Percentiles rank a stretch among this genome's conserved stretches.
These are phyloP conservation scores for Halictus ligatus DNA, from an alignment of 2,888 invertebrate genomes.

Conservation along the genomic window DNA sequence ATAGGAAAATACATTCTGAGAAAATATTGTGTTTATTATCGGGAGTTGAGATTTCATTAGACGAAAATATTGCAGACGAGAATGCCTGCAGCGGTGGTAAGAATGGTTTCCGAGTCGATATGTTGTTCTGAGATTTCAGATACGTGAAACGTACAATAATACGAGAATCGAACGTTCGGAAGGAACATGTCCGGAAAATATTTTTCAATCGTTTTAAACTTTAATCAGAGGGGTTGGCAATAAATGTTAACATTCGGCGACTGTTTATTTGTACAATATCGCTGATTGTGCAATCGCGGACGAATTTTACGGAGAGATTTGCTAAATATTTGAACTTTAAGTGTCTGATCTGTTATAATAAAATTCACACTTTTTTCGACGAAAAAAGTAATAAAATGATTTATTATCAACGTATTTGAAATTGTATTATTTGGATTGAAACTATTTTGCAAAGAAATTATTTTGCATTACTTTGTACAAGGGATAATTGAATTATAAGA, in stretches of 20 bases:
- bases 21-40: constrained; percentile 22
- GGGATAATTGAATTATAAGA: no score
- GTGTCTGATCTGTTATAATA: background rate
- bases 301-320: background rate
- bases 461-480: background rate
- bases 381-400: background rate
- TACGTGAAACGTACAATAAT: constrained; percentile 13
- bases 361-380: background rate
- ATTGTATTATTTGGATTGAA: background rate
- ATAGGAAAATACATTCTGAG: constrained; percentile 2
- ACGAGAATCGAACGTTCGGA: background rate
- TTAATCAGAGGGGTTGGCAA: background rate
- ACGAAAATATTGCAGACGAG: constrained; percentile 8
- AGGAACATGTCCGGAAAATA: constrained; percentile 6
- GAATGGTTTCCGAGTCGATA: constrained; percentile 4
- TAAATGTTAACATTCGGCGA: background rate
- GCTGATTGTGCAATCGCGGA: background rate
- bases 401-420: background rate
- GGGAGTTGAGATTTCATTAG: constrained; percentile 11
- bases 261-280: background rate
- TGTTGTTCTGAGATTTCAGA: constrained; percentile 16
- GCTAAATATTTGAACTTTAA: background rate
- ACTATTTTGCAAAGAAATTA: background rate
- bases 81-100: background rate
- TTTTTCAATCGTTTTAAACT: constrained; percentile 11